Conservation (phyloP, 2,797 vertebrate genomes). For the Pipistrellus pygmaeus region DNA sequence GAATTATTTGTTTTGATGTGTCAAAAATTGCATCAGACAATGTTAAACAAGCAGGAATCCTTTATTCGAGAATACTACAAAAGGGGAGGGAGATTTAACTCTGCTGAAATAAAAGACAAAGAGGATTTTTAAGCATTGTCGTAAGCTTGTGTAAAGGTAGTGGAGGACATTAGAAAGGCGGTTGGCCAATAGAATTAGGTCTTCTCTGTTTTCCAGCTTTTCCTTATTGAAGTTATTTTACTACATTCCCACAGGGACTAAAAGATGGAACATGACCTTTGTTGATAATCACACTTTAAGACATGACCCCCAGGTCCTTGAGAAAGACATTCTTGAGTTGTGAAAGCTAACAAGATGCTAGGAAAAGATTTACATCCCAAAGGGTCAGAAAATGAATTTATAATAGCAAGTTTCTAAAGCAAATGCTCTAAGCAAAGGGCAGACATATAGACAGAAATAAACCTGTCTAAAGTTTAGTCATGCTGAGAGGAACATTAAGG, state of each 20-base stretch:
- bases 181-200: not conserved
- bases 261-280: not conserved
- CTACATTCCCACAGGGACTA: not conserved
- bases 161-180: not conserved
- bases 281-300: not conserved
- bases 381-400: not conserved
- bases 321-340: not conserved
- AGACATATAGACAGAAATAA: not conserved
- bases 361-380: not conserved
- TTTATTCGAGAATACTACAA: not conserved
- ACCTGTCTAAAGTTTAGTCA: not conserved
- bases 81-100: not conserved
- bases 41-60: not conserved
- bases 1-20: not conserved
- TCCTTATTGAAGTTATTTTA: not conserved
- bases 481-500: not conserved
- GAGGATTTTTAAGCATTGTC: not conserved
- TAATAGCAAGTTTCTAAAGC: not conserved
- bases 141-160: not conserved
- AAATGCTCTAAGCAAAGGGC: not conserved
- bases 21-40: not conserved
- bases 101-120: not conserved
- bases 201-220: not conserved
- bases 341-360: not conserved
- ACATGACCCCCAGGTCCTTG: not conserved